Evolutionary conservation across 2,888 invertebrate genomes (phyloP).

Genomic region (Hololepta plana): DNA sequence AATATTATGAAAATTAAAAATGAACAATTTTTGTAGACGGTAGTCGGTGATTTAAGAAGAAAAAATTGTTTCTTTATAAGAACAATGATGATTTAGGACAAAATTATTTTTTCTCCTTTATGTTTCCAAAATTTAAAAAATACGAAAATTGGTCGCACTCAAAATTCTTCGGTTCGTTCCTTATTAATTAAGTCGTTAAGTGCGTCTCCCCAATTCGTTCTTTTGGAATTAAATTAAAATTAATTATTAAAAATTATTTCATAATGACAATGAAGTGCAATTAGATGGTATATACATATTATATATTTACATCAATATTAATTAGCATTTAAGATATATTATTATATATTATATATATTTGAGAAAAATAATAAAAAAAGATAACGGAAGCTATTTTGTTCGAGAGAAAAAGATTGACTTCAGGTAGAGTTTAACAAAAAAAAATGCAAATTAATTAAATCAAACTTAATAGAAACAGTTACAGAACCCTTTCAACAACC

Average conservation of each 20-base stretch:
- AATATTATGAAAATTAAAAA: slow-evolving; percentile 28
- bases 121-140: too few species aligned
- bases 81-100: too few species aligned
- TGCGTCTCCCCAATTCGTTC: too few species aligned
- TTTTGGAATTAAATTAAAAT: too few species aligned
- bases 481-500: slow-evolving; percentile 21
- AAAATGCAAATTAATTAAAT: slow-evolving; percentile 15
- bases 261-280: slow-evolving; percentile 42
- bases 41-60: too few species aligned
- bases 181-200: too few species aligned
- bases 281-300: slow-evolving; percentile 39
- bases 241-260: too few species aligned
- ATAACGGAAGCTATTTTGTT: slow-evolving; percentile 35
- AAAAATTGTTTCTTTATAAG: too few species aligned
- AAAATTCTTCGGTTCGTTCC: too few species aligned
- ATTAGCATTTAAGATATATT: slow-evolving; percentile 31
- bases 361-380: slow-evolving; percentile 12
- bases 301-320: slow-evolving; percentile 37
- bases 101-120: too few species aligned
- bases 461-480: slow-evolving; percentile 4
- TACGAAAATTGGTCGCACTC: too few species aligned
- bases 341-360: slow-evolving; percentile 31
- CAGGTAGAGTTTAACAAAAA: slow-evolving; percentile 26
- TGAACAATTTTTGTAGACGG: too few species aligned
- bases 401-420: slow-evolving; percentile 48